These are phyloP conservation scores for Strix aluco DNA, from an alignment of 2,113 vertebrate species.

Conservation along the genomic window DNA sequence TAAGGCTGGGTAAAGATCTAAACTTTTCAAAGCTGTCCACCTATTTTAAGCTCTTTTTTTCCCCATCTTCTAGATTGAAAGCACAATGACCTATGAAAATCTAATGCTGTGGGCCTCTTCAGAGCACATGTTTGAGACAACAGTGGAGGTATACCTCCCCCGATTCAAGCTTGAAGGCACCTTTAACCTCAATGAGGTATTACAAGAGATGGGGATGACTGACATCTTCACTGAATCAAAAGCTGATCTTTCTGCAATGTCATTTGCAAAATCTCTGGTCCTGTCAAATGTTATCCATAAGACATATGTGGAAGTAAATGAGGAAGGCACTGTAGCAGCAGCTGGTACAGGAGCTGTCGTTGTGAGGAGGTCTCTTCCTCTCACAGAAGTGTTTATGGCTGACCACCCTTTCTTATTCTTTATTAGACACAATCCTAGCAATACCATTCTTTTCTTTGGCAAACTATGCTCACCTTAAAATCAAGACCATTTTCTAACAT, in stretches of 20 bases:
- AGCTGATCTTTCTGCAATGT: slow-evolving; percentile 78
- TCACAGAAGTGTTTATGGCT: slow-evolving; percentile 61
- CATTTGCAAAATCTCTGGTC: slow-evolving; percentile 18
- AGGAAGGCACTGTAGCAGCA: slow-evolving; percentile 68
- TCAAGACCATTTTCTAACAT: background rate
- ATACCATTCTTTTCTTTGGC: slow-evolving; percentile 67
- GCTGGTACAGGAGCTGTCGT: slow-evolving; percentile 50
- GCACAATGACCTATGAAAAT: slow-evolving; percentile 65
- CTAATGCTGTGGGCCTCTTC: slow-evolving; percentile 65
- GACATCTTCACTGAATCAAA: slow-evolving; percentile 68
- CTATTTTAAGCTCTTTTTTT: background rate
- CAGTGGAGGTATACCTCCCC: slow-evolving; percentile 69
- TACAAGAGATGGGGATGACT: slow-evolving; percentile 70
- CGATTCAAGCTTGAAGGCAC: slow-evolving; percentile 70
- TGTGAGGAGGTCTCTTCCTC: background rate
- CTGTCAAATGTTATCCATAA: slow-evolving; percentile 75
- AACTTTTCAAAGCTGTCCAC: background rate
- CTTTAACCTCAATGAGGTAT: slow-evolving; percentile 67
- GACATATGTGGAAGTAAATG: slow-evolving; percentile 72
- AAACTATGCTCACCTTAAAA: slow-evolving; percentile 71
- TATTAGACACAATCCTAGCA: slow-evolving; percentile 69
- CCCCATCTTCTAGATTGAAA: slow-evolving; percentile 65
- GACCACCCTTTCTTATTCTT: slow-evolving; percentile 75
- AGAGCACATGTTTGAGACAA: slow-evolving; percentile 59
- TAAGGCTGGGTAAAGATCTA: background rate